Conservation (phyloP, 2,888 invertebrate genomes). For the Tachina grossa region DNA sequence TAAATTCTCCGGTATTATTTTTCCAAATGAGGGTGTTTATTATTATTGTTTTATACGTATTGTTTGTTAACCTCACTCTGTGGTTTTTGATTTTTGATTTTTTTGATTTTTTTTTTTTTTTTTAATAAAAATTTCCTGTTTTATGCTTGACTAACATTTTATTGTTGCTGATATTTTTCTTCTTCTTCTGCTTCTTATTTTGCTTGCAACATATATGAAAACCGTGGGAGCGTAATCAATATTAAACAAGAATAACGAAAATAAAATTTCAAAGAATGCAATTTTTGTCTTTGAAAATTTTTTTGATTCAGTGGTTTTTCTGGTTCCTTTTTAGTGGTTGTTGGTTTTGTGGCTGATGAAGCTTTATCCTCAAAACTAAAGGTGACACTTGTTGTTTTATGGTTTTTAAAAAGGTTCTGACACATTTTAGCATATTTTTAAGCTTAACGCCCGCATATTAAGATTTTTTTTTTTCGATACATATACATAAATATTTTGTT, state of each 20-base stretch:
- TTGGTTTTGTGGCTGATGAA: background rate
- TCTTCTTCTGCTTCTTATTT: slow-evolving; percentile 9
- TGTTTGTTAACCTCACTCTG: slow-evolving; percentile 37
- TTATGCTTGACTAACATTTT: slow-evolving; percentile 61
- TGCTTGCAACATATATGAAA: slow-evolving; percentile 52
- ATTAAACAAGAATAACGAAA: slow-evolving; percentile 45
- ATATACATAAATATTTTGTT: background rate
- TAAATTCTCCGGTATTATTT: slow-evolving; percentile 32
- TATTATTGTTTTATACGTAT: slow-evolving; percentile 30
- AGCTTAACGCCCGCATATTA: slow-evolving; percentile 71
- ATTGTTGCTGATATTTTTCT: slow-evolving; percentile 18
- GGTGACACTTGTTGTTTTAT: slow-evolving; percentile 71
- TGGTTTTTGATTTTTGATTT: slow-evolving; percentile 25
- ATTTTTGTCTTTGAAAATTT: slow-evolving; percentile 20
- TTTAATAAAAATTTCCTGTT: slow-evolving; percentile 59
- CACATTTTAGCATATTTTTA: slow-evolving; percentile 70
- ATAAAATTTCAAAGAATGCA: slow-evolving; percentile 53
- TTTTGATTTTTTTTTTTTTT: background rate
- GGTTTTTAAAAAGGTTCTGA: slow-evolving; percentile 71
- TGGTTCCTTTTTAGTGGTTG: slow-evolving; percentile 56
- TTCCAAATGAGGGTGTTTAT: slow-evolving; percentile 61
- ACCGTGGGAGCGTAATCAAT: slow-evolving; percentile 71
- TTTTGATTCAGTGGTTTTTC: slow-evolving; percentile 68
- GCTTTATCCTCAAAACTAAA: slow-evolving; percentile 62
- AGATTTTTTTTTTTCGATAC: slow-evolving; percentile 11